Percentiles rank a stretch among this genome's conserved stretches.
These are phyloP conservation scores for Diplazon laetatorius DNA, from an alignment of 2,888 invertebrate genomes.

Conservation along the genomic window DNA sequence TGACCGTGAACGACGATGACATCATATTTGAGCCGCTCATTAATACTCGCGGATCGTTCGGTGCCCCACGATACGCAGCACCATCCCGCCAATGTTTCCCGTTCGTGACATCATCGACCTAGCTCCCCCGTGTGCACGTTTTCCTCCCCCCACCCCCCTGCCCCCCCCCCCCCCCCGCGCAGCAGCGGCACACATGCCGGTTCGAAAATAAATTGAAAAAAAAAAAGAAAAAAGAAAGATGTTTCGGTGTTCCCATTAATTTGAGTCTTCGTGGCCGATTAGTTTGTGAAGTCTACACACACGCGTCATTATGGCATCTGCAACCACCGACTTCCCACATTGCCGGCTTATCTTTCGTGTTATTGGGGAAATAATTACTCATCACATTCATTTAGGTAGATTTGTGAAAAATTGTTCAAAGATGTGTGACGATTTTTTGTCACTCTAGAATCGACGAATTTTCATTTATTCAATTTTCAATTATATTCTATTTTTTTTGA, in stretches of 20 bases:
- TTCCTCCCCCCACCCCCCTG: conserved; percentile 7
- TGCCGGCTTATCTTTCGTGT: not conserved
- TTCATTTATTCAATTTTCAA: too few species aligned
- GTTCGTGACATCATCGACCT: conserved; percentile 61
- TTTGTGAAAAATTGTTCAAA: too few species aligned
- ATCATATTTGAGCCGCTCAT: conserved; percentile 51
- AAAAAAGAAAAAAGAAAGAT: conserved; percentile 59
- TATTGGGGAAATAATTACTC: too few species aligned
- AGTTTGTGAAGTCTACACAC: conserved; percentile 9
- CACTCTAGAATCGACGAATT: too few species aligned
- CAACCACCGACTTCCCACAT: not conserved
- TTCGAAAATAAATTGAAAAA: conserved; percentile 62
- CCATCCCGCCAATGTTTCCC: conserved; percentile 55
- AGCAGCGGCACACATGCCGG: conserved; percentile 53
- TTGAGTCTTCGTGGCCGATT: conserved; percentile 36
- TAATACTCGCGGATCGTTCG: conserved; percentile 49
- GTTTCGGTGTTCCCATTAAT: conserved; percentile 57
- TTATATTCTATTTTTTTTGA: too few species aligned
- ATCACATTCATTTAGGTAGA: too few species aligned
- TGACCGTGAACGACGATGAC: conserved; percentile 31
- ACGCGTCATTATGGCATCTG: not conserved
- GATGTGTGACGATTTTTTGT: too few species aligned
- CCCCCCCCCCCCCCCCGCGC: conserved; percentile 17
- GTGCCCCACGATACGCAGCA: conserved; percentile 20
- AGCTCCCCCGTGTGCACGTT: conserved; percentile 12